Percentiles rank a stretch among this genome's conserved stretches.
These are phyloP conservation scores for Micromussa lordhowensis DNA, from an alignment of 92 coral and sea anemone genomes.

Conservation along the genomic window DNA sequence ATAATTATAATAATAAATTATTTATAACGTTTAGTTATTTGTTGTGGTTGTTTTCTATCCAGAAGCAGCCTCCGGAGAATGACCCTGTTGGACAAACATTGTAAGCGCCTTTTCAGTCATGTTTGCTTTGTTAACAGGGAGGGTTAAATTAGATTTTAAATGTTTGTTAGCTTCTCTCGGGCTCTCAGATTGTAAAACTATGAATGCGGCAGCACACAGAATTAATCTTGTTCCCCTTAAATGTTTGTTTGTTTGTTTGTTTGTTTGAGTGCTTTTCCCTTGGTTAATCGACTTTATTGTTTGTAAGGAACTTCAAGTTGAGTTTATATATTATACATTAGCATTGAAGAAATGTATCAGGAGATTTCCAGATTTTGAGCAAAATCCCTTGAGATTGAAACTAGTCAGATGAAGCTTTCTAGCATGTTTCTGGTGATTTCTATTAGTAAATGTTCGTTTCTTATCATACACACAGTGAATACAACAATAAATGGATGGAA, in stretches of 20 bases:
- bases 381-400: not conserved
- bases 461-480: constrained; percentile 69
- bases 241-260: too few relatives aligned
- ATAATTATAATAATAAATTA: too few relatives aligned
- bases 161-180: not conserved
- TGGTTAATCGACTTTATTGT: too few relatives aligned
- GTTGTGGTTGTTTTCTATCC: not conserved
- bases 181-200: not conserved
- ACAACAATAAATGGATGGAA: constrained; percentile 93
- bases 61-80: constrained; percentile 84
- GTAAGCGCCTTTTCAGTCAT: constrained; percentile 60
- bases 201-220: not conserved
- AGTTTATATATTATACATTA: too few relatives aligned
- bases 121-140: not conserved
- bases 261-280: too few relatives aligned
- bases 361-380: not conserved
- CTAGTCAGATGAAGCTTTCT: not conserved
- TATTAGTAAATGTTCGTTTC: not conserved
- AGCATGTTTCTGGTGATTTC: not conserved
- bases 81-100: constrained; percentile 84
- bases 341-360: too few relatives aligned
- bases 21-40: not conserved
- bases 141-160: not conserved
- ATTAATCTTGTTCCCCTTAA: too few relatives aligned
- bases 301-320: too few relatives aligned